phyloP scores from a whole-genome alignment of 2,113 vertebrate species.

The Marcusenius ussheri region DNA sequence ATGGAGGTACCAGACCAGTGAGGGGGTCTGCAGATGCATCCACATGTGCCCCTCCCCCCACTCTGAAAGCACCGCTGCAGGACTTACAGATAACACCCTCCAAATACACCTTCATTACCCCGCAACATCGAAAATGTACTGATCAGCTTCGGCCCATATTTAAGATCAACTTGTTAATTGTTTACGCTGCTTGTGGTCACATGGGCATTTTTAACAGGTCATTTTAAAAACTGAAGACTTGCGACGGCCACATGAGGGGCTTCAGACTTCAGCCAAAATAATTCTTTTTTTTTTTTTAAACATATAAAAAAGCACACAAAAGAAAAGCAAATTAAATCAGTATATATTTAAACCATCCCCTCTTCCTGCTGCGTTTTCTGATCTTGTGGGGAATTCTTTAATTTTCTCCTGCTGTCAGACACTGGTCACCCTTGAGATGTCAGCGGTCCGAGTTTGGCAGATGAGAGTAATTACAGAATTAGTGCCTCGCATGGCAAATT shows the following conservation, averaged over 20 bases:
- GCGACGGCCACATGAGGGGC: neutral
- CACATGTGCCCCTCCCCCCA: neutral
- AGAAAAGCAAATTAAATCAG: neutral
- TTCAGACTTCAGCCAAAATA: neutral
- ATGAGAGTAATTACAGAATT: conserved; percentile 1
- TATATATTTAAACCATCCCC: neutral
- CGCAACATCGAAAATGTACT: neutral
- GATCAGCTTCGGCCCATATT: neutral
- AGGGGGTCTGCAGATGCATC: neutral
- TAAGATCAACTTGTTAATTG: neutral
- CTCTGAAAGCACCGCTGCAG: neutral
- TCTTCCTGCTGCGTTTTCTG: neutral
- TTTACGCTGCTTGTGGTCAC: neutral
- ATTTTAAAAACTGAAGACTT: neutral
- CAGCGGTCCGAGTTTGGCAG: neutral
- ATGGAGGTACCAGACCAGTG: neutral
- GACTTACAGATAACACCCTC: neutral
- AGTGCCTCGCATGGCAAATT: neutral
- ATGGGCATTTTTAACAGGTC: neutral
- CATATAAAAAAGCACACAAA: neutral
- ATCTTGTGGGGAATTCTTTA: neutral
- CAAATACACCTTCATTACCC: neutral
- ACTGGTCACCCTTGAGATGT: neutral
- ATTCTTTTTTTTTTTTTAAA: neutral
- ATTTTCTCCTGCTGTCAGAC: conserved; percentile 1